A percentile compares a stretch with the other conserved stretches of the same genome.
Evolutionary conservation across 2,888 invertebrate genomes (phyloP).

Genomic region (Campoplex nolae): DNA sequence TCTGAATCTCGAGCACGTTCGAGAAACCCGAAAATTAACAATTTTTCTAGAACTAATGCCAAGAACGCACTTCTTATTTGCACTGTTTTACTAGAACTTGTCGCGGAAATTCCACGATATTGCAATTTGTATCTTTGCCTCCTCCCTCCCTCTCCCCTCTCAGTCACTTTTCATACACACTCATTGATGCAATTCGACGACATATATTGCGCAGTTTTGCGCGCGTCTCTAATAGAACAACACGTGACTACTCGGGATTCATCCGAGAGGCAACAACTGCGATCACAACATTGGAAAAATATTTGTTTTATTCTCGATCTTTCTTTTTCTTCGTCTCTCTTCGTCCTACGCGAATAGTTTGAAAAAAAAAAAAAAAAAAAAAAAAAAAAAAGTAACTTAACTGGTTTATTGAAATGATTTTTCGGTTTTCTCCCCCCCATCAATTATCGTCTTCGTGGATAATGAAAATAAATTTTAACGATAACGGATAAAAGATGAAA

Average conservation of each 20-base stretch:
- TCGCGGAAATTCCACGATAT: constrained; percentile 7
- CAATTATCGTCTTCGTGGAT: not conserved
- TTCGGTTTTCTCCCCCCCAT: not conserved
- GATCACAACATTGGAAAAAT: constrained; percentile 15
- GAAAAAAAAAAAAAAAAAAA: no score
- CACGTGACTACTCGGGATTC: constrained; percentile 20
- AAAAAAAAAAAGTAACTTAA: not conserved
- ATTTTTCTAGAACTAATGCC: not conserved
- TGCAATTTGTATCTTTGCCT: not conserved
- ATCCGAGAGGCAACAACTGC: not conserved
- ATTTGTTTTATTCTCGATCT: not conserved
- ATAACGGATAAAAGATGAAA: constrained; percentile 49
- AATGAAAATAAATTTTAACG: not conserved
- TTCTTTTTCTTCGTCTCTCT: not conserved
- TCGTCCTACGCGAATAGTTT: not conserved
- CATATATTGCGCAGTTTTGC: constrained; percentile 41
- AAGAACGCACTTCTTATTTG: not conserved
- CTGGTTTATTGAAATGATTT: not conserved
- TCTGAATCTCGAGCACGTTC: constrained; percentile 1
- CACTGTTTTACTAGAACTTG: not conserved
- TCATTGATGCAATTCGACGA: constrained; percentile 31
- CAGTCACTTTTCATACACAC: not conserved
- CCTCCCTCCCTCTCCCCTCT: not conserved
- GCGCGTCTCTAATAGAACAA: constrained; percentile 25
- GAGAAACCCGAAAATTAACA: not conserved